Base-by-base conservation (phyloP, 2,113 vertebrate species). In the Ploceus nigricollis region DNA sequence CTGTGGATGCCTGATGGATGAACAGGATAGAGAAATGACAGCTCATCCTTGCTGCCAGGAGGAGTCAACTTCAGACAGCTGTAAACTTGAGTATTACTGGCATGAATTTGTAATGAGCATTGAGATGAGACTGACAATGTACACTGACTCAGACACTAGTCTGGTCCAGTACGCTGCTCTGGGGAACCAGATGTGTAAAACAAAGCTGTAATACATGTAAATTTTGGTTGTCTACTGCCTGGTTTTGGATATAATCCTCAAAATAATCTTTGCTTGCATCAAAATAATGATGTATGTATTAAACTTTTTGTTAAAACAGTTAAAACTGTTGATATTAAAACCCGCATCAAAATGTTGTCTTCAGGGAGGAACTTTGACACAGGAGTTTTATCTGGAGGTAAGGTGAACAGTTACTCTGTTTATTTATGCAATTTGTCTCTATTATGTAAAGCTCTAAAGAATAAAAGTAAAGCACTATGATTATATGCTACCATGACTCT, bases 131-230 rank as follows among this genome's bases (percentile, higher is more conserved):
- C 3, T 78, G 75, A 76, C n/a, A 60, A 33, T 4, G 3, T 35
- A 17, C 0, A 0, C 57, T 39, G 39, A 5, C 30, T 75, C 68
- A 33, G 28, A 80, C 16, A 68, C 27, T 25, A 56, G 3, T 68
- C 53, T 56, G 16, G 10, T 76, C 13, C 61, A 54, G 15, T 76
- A 22, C 15, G n/a, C 9, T 76, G 8, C 13, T 45, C 69, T n/a
- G 7, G 15, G 15, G 21, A 82, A 24, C 42, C 15, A 60, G 61
- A 42, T 30, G 7, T 65, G 45, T 45, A 53, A 76, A 92, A 57
- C 10, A 13, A 53, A 82, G 19, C 18, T 57, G 13, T 48, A 78
- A 31, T 61, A 30, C 7, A n/a, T 27, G 5, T 54, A n/a, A 44
- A 56, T 56, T 83, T 83, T 64, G 23, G 5, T 58, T 51, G 9